Base-by-base conservation (phyloP, 2,888 invertebrate species). In the Drosophila silvestris region DNA sequence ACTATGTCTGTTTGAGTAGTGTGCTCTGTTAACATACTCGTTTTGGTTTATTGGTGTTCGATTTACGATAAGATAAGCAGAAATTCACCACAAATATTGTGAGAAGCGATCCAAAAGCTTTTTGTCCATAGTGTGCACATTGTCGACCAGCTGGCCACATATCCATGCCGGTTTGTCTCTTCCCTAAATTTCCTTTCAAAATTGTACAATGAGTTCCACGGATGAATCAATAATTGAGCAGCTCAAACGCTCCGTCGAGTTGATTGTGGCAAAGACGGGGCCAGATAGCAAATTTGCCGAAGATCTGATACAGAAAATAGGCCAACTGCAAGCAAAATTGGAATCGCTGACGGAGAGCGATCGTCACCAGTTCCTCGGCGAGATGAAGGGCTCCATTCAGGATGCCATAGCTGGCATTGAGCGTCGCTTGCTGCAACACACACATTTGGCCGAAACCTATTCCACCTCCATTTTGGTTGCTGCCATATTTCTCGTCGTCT, bases 311-410 rank as follows among this genome's bases (percentile, higher is more conserved):
- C 58, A 78, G 7, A 82, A 81, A 58, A 87, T 93, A 12, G 77
- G 77, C 35, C 73, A 78, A 0, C 69, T 92, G 16, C 91, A 92
- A 59, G 30, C 56, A 5, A 90, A 91, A 77, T 74, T 92, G 61
- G 87, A 89, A 16, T 79, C 89, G 0, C 77, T 93, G 6, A 81
- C 91, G 2, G 71, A 86, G 5, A 59, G 67, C 7, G 93, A 93
- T 64, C 82, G 87, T 30, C 77, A 72, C 3, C 52, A 85, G 51
- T 93, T 92, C 50, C 62, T 93, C 7, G 61, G 72, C 14, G 89
- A 91, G 75, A 92, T 93, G 89, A 88, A 87, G 71, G 83, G 83
- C 19, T 89, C 91, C 9, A 90, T 92, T 51, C 84, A 87, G 37
- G 76, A 84, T 19, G 77, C 91, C 10, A 92, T 92, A 19, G 82